phyloP scores from a whole-genome alignment of 2,113 vertebrate species.

The Sander lucioperca region DNA sequence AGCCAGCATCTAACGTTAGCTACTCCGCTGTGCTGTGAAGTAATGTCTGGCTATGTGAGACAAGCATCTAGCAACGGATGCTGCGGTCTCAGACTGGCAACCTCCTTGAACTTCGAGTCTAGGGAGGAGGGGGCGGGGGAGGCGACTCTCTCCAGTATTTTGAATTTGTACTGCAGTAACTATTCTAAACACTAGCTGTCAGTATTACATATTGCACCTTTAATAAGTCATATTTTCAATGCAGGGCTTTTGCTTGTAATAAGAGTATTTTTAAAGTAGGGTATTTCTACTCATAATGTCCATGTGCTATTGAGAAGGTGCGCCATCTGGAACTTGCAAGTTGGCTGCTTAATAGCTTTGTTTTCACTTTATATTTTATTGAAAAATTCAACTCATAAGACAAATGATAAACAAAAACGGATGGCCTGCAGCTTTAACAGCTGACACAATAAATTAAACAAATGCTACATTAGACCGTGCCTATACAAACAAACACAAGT shows the following conservation, averaged over 20 bases:
- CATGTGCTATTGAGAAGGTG: background rate
- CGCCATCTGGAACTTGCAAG: constrained; percentile 21
- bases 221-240: background rate
- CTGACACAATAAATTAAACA: constrained; percentile 15
- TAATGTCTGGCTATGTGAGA: too few relatives aligned
- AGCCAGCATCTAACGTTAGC: too few relatives aligned
- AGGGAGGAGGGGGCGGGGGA: too few relatives aligned
- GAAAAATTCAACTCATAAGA: constrained; percentile 23
- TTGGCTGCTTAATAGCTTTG: constrained; percentile 21
- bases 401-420: constrained; percentile 11
- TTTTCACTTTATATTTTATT: constrained; percentile 30
- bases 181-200: too few relatives aligned
- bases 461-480: constrained; percentile 12
- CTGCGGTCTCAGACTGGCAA: too few relatives aligned
- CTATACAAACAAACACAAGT: background rate
- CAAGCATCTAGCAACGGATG: too few relatives aligned
- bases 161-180: too few relatives aligned
- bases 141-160: too few relatives aligned
- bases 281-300: background rate
- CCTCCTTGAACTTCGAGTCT: too few relatives aligned
- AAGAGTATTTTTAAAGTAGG: background rate
- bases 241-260: background rate
- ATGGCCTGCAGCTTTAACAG: constrained; percentile 23
- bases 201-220: too few relatives aligned
- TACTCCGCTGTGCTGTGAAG: too few relatives aligned